Conservation (phyloP, 1,140 invertebrate genomes). For the Pseudomyrmex flavicornis region DNA sequence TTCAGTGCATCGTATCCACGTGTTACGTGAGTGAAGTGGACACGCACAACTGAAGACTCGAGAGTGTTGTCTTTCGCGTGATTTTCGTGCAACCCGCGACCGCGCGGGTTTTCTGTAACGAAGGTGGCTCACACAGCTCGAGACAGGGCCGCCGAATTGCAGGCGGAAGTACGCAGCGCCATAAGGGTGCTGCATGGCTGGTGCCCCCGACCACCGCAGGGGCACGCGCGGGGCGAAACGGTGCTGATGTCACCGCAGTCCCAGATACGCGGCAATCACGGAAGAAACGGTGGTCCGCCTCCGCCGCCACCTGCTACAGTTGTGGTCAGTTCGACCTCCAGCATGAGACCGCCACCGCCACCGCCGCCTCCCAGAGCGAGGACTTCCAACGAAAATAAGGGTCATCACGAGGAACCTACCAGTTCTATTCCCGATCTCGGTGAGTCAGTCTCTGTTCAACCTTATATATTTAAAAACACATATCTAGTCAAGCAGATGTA, state of each 20-base stretch:
- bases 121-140: conserved; percentile 84
- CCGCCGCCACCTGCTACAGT: conserved; percentile 76
- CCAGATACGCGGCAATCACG: conserved; percentile 76
- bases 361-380: conserved; percentile 85
- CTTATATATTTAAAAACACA: not conserved
- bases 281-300: conserved; percentile 65
- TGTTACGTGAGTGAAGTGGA: conserved; percentile 57
- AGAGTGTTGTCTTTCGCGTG: conserved; percentile 59
- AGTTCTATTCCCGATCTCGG: conserved; percentile 94
- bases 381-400: conserved; percentile 81
- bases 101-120: conserved; percentile 72
- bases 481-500: not conserved
- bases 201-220: conserved; percentile 79
- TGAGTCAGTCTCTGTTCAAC: conserved; percentile 82
- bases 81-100: conserved; percentile 71
- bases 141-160: conserved; percentile 82
- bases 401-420: conserved; percentile 90
- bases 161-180: conserved; percentile 83
- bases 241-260: conserved; percentile 83
- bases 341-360: conserved; percentile 86
- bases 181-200: conserved; percentile 84
- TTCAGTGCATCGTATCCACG: conserved; percentile 30
- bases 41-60: conserved; percentile 31
- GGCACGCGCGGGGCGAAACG: conserved; percentile 78
- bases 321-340: conserved; percentile 83